A percentile compares a stretch with the other conserved stretches of the same genome.
These are phyloP conservation scores for Pygmarrhopalites habei DNA, from an alignment of 1,140 invertebrate species.

Conservation along the genomic window DNA sequence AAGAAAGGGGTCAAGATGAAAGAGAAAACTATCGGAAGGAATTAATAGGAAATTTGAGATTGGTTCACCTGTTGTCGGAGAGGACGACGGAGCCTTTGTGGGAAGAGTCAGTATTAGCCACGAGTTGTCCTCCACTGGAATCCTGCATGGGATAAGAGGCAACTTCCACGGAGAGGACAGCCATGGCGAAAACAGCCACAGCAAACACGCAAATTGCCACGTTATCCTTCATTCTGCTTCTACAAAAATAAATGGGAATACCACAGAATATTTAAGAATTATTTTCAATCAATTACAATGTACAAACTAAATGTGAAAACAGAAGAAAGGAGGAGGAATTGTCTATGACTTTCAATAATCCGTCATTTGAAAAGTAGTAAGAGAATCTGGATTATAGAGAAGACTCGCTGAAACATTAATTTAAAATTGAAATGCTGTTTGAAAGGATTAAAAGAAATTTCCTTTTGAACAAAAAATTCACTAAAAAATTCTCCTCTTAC, in stretches of 20 bases:
- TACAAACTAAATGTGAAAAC: no score
- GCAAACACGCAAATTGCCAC: conserved; percentile 10
- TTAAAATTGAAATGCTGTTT: no score
- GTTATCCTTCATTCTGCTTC: conserved; percentile 29
- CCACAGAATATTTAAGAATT: not conserved
- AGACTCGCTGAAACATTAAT: no score
- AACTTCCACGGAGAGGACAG: conserved; percentile 23
- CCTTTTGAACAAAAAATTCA: no score
- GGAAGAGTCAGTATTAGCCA: conserved; percentile 1
- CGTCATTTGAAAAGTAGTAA: no score
- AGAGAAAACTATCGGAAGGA: not conserved
- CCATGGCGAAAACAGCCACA: conserved; percentile 18
- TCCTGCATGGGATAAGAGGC: conserved; percentile 31
- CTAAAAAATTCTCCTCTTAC: no score
- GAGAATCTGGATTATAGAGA: no score
- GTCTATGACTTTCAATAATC: no score
- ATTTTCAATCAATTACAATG: not conserved
- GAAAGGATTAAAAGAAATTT: no score
- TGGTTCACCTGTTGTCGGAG: conserved; percentile 19
- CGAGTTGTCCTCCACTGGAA: conserved; percentile 16
- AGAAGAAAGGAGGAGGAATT: no score
- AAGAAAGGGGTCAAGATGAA: not conserved
- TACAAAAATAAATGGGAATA: no score
- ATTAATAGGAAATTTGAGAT: no score
- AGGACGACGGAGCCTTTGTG: conserved; percentile 6